These are phyloP conservation scores for Spodoptera exigua DNA, from an alignment of 2,888 invertebrate genomes.

Conservation along the genomic window DNA sequence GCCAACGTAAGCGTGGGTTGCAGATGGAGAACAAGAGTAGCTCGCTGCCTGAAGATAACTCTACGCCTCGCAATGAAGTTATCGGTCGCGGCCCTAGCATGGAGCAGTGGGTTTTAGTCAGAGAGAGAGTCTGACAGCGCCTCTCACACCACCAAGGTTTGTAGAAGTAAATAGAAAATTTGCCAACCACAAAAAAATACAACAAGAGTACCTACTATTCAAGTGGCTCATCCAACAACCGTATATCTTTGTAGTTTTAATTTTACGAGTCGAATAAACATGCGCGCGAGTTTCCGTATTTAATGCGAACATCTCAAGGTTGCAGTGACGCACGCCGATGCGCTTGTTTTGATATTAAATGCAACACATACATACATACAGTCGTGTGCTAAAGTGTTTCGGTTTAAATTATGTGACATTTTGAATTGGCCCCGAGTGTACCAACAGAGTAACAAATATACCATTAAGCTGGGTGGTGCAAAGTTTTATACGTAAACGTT, in stretches of 20 bases:
- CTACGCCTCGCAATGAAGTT: too few species aligned
- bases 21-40: too few species aligned
- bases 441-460: constrained; percentile 35
- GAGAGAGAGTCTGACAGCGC: too few species aligned
- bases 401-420: constrained; percentile 48
- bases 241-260: constrained; percentile 64
- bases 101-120: too few species aligned
- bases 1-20: too few species aligned
- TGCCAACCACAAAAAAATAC: too few species aligned
- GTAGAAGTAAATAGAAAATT: too few species aligned
- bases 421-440: constrained; percentile 36
- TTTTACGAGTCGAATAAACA: constrained; percentile 76
- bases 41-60: too few species aligned
- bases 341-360: constrained; percentile 56
- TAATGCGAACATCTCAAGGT: constrained; percentile 68
- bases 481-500: neutral
- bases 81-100: too few species aligned
- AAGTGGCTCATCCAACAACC: constrained; percentile 57
- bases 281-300: constrained; percentile 75
- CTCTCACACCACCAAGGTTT: too few species aligned
- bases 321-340: constrained; percentile 62
- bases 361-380: constrained; percentile 38
- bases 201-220: too few species aligned
- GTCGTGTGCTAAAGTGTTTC: constrained; percentile 43
- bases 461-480: constrained; percentile 15